Evolutionary conservation across 2,888 invertebrate species (phyloP).

Genomic region (Parelbella ahira): DNA sequence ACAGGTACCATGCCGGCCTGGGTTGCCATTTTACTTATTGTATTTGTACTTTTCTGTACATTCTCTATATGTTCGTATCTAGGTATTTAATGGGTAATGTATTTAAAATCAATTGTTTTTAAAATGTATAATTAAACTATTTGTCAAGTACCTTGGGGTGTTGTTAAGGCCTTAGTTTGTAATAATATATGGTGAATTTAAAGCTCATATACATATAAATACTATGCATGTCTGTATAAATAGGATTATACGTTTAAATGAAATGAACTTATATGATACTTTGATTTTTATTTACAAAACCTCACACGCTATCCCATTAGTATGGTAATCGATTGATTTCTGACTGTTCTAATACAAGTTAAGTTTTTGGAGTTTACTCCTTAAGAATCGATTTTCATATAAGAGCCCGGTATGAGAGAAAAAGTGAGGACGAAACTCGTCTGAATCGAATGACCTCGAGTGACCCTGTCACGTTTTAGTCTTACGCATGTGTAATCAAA

Average conservation of each 20-base stretch:
- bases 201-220: slow-evolving; percentile 50
- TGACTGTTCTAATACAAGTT: no score
- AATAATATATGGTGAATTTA: slow-evolving; percentile 51
- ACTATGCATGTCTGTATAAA: slow-evolving; percentile 56
- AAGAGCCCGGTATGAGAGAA: no score
- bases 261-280: no score
- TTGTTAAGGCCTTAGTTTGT: slow-evolving; percentile 37
- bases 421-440: no score
- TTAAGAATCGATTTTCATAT: no score
- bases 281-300: no score
- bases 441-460: no score
- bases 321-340: no score
- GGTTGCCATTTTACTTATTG: slow-evolving; percentile 87
- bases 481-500: no score
- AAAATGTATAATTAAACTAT: slow-evolving; percentile 25
- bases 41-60: slow-evolving; percentile 87
- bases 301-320: no score
- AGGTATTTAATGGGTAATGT: slow-evolving; percentile 81
- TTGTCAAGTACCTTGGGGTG: slow-evolving; percentile 50
- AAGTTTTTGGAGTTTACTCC: no score
- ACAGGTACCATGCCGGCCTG: slow-evolving; percentile 90
- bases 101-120: slow-evolving; percentile 26
- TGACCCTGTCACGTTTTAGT: no score
- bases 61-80: slow-evolving; percentile 91
- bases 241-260: slow-evolving; percentile 58